Base-by-base conservation (phyloP, 2,888 invertebrate genomes). In the Bellardia bayeri region DNA sequence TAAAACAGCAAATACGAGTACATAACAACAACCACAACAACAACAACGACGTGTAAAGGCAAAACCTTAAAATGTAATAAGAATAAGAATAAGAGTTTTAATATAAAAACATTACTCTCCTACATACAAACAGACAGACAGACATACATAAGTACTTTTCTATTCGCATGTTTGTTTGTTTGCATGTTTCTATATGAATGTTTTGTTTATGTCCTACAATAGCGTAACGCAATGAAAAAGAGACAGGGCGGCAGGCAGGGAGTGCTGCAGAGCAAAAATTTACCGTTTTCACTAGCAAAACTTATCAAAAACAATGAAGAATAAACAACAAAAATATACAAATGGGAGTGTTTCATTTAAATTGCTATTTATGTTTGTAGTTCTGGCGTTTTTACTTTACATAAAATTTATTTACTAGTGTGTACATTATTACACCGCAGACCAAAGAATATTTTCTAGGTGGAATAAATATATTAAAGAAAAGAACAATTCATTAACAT, bases 41-140 rank as follows among this genome's bases (percentile, higher is more conserved):
- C 69, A 71, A 51, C 66, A 69, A 61, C 11, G 61, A 58, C 30
- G 58, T 51, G n/a, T 40, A 58, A 58, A 58, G n/a, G 61, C 23
- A 45, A 71, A 63, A 61, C 23, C 74, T 42, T 45, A 61, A 74
- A 58, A 40, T 74, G 16, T 30, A 74, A 58, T 4, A 61, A 14
- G 42, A 45, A 51, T 49, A 64, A 56, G 37, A 37, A 30, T 11
- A 61, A 63, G 7, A 63, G 58, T 51, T 63, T 75, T 37, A 54
- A 76, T 6, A 16, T 23, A 4, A 54, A 23, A 54, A 75, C 49
- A 49, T 61, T 45, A 56, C 30, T 58, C 9, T 23, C 14, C 37
- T 56, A 11, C n/a, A 37, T 16, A 16, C 51, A 56, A 1, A 51
- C 37, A 54, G 7, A 71, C 16, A 8, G 7, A 16, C 45, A 45